Evolutionary conservation across 2,113 vertebrate genomes (phyloP), one percentile per base, ranked within the genome.

Genomic region (Natator depressus): DNA sequence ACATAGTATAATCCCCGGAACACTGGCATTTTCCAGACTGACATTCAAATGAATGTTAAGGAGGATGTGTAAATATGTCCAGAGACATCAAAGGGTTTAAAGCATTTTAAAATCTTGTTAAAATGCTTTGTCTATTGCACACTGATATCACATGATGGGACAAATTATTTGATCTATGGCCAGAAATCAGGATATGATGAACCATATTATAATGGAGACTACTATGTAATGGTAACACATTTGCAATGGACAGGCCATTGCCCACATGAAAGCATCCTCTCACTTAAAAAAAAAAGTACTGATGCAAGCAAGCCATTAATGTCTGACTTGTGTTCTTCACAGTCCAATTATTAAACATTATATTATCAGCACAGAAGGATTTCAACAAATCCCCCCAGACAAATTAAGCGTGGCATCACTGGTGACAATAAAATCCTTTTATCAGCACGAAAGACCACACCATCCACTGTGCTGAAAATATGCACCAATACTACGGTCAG

Each of bases 121-220:
- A 69, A 42, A 25, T 80, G 78, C 22, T 79, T 90, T 76, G 75
- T 10, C 42, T 46, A 62, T 82, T 46, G 42, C 76, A 51, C 78
- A 42, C 78, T 96, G 95, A 83, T 94, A 91, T 95, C 72, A 83
- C 75, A 59, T 22, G 83, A 59, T 17, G 89, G 90, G 84, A 89
- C 79, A 93, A 85, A 84, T 38, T 76, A 38, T 75, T 20, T 72
- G 35, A 85, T 78, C 27, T 53, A 29, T 11, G 10, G 4, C 35
- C 50, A 76, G 14, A 87, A 75, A 87, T 10, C 29, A 31, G 49
- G n/a, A 8, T 10, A 65, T 69, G 89, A 95, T 31, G 81, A 51
- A 90, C 82, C 95, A 95, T 95, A 94, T 92, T 90, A 90, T 49
- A 85, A 92, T 86, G 80, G 91, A 95, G 93, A 95, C 91, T 92